Base-by-base conservation (phyloP, 2,888 invertebrate species). In the Eupsilia transversa region DNA sequence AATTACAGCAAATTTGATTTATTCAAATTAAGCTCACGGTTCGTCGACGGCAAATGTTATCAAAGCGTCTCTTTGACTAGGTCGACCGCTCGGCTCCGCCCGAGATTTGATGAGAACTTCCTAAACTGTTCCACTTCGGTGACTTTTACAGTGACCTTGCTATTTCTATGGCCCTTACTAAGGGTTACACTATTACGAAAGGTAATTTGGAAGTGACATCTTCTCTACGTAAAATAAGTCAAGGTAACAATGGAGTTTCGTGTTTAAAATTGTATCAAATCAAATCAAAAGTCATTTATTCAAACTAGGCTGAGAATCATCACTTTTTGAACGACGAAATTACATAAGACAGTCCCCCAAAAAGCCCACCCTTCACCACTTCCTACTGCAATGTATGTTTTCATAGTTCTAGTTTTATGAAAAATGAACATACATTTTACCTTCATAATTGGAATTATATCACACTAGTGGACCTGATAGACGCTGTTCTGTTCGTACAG, bases 21-120 rank as follows among this genome's bases (percentile, higher is more conserved):
- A 94, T 94, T 94, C 92, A 93, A 94, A 94, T 93, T 92, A 92
- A 91, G 87, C 90, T 91, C 88, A 90, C 89, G 92, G 91, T 91
- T 92, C 90, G 92, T 89, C 89, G 90, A 84, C 88, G 85, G 88
- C 90, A 90, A 93, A 93, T 91, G 92, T 92, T 93, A 93, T 94
- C 93, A 93, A 94, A 94, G 93, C 91, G 90, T 85, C 92, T 93
- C 92, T 93, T 91, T 92, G 92, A 91, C 89, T 91, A 89, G 91
- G 91, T 89, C 90, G 90, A 90, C 91, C 91, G 91, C 89, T 86
- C 80, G 87, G 79, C 83, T 86, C 85, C 82, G 86, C 85, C 88
- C 87, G 90, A 89, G 90, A 91, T 94, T 93, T 92, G 93, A 92
- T 92, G 91, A 89, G 90, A 91, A 93, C 92, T 93, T 92, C 87